Base-by-base conservation (phyloP, 2,888 invertebrate genomes). In the Coecobrya sp. region DNA sequence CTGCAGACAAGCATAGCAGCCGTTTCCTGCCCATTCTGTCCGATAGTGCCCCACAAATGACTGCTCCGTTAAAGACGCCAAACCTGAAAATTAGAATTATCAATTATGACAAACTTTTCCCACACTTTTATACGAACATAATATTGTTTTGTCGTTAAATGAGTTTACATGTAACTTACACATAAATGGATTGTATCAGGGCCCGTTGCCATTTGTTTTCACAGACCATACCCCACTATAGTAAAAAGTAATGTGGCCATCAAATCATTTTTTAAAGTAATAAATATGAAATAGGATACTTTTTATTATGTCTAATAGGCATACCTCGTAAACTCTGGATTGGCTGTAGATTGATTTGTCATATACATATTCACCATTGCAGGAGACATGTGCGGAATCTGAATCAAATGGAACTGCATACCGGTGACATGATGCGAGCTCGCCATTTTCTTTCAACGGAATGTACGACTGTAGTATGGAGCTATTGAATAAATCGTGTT, bases 171-270 rank as follows among this genome's bases (percentile, higher is more conserved):
- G 1, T 59, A 27, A 62, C 88, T 79, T 81, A 88, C 79, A 92
- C 92, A 27, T 92, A 92, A 62, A 90, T 76, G 0, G 92, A 96
- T 95, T 98, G 98, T 0, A 98, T 97, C 30, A 98, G 95, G 0
- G 98, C 97, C 0, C 97, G 97, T 97, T 97, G 97, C 98, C 98
- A 98, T 94, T 98, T 96, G 92, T 96, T 96, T 94, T 97, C 97
- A 95, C 98, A 98, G 0, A 98, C 97, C 90, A 98, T 97, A 95
- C 97, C 96, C 98, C 98, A 98, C 95, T 98, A 45, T 96, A 96
- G 76, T 95, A 86, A 65, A 88, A 88, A 73, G 65, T 81, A 30
- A 65, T 16, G n/a, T 4, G 7, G 7, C 36, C 7, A 25, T 19
- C 22, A 81, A 79, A 30, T 79, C 22, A 79, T 8, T n/a, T 16